Evolutionary conservation across 2,113 vertebrate genomes (phyloP).

Genomic region (Paramisgurnus dabryanus): DNA sequence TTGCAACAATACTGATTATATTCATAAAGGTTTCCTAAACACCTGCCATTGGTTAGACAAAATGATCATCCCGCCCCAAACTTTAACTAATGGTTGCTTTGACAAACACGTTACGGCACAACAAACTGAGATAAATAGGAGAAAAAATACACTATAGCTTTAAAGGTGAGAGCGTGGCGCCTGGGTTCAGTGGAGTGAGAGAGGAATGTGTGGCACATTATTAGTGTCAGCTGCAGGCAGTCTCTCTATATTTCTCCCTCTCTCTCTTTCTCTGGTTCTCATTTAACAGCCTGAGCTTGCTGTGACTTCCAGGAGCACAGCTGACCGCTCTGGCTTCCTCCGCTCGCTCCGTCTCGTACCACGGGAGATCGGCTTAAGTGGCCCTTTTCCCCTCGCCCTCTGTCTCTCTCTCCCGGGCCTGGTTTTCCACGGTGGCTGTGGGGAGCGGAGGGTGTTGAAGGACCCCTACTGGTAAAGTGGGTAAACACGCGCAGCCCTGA

Average conservation of each 20-base stretch:
- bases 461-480: slow-evolving; percentile 83
- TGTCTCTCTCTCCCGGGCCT: slow-evolving; percentile 61
- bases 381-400: slow-evolving; percentile 40
- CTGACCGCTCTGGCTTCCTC: slow-evolving; percentile 29
- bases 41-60: background rate
- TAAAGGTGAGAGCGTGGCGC: slow-evolving; percentile 62
- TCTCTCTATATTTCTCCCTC: slow-evolving; percentile 42
- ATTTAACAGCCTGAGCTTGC: slow-evolving; percentile 29
- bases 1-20: background rate
- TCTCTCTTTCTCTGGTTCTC: slow-evolving; percentile 7
- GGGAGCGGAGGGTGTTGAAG: slow-evolving; percentile 78
- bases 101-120: no score
- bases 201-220: slow-evolving; percentile 65
- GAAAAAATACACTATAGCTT: slow-evolving; percentile 14
- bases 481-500: slow-evolving; percentile 75
- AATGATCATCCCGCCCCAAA: background rate
- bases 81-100: background rate
- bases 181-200: slow-evolving; percentile 42
- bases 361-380: slow-evolving; percentile 50
- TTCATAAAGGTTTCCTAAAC: background rate
- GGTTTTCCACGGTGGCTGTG: slow-evolving; percentile 67
- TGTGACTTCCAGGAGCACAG: slow-evolving; percentile 46
- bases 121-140: no score
- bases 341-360: slow-evolving; percentile 30
- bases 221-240: slow-evolving; percentile 69